Percentiles rank a stretch among this genome's conserved stretches.
These are phyloP conservation scores for Rhinella marina DNA, from an alignment of 2,797 vertebrate genomes.

Conservation along the genomic window DNA sequence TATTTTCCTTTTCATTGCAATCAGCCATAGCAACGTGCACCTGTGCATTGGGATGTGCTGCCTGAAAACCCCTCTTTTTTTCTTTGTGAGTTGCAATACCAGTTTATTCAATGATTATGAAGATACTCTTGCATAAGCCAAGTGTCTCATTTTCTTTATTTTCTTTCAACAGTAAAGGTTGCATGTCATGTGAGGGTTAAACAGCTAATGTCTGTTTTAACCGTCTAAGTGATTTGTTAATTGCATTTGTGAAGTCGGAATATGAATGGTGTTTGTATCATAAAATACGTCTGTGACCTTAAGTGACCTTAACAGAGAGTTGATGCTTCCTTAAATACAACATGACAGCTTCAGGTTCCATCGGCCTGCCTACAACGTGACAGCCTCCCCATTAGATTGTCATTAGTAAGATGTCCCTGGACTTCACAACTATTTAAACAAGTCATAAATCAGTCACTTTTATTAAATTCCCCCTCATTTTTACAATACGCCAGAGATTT, in stretches of 20 bases:
- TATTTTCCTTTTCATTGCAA: too few relatives aligned
- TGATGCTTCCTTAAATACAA: conserved; percentile 11
- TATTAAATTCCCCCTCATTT: conserved; percentile 48
- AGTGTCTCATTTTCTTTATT: neutral
- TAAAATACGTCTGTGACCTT: conserved; percentile 6
- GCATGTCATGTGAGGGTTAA: neutral
- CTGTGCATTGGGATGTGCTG: too few relatives aligned
- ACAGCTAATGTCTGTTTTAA: neutral
- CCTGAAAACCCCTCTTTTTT: too few relatives aligned
- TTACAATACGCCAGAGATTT: conserved; percentile 40
- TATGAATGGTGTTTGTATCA: neutral
- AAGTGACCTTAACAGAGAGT: neutral
- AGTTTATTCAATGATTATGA: neutral
- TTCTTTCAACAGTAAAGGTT: neutral
- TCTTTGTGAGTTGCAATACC: too few relatives aligned
- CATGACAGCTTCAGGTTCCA: conserved; percentile 19
- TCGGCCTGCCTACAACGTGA: conserved; percentile 5
- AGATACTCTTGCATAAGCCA: neutral
- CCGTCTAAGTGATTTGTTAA: conserved; percentile 1
- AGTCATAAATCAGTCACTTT: conserved; percentile 50
- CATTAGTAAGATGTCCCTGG: conserved; percentile 38
- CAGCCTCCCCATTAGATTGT: neutral
- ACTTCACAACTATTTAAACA: conserved; percentile 30
- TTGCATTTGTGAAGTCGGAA: neutral
- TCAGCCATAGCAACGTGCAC: too few relatives aligned